phyloP scores from a whole-genome alignment of 2,797 vertebrate genomes.

The Anabacerthia variegaticeps region DNA sequence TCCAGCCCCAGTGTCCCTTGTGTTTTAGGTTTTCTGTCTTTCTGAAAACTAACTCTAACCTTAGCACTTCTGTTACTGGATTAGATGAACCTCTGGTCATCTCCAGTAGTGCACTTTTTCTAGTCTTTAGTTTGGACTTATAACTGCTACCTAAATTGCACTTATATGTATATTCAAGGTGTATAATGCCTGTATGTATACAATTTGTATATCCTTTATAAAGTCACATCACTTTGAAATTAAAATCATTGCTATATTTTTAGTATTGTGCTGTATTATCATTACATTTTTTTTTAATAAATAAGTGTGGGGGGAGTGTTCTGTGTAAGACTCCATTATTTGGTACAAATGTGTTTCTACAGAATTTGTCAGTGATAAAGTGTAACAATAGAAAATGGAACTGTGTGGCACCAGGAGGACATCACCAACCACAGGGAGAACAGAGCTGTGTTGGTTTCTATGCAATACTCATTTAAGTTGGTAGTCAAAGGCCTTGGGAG shows the following conservation, averaged over 20 bases:
- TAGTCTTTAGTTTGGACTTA: not conserved
- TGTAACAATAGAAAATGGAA: not conserved
- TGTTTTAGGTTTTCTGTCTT: not conserved
- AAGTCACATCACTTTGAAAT: not conserved
- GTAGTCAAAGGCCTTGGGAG: not conserved
- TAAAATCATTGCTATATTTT: not conserved
- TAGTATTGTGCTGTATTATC: not conserved
- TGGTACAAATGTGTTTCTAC: not conserved
- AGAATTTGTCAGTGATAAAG: not conserved
- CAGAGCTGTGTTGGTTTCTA: not conserved
- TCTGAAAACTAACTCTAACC: not conserved
- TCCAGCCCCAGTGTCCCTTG: not conserved
- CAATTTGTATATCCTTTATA: not conserved
- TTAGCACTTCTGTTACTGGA: not conserved
- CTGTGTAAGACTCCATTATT: not conserved
- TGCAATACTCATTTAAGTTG: slow-evolving; percentile 16
- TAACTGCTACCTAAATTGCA: not conserved
- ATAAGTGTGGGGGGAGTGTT: no score
- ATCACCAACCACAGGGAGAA: slow-evolving; percentile 17
- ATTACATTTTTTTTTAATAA: no score
- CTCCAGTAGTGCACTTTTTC: not conserved
- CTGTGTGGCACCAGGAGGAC: not conserved
- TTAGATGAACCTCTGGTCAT: not conserved
- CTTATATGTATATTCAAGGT: not conserved
- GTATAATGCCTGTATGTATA: no score